These are phyloP conservation scores for Camponotus fellah DNA, from an alignment of 2,888 invertebrate species.

Conservation along the genomic window DNA sequence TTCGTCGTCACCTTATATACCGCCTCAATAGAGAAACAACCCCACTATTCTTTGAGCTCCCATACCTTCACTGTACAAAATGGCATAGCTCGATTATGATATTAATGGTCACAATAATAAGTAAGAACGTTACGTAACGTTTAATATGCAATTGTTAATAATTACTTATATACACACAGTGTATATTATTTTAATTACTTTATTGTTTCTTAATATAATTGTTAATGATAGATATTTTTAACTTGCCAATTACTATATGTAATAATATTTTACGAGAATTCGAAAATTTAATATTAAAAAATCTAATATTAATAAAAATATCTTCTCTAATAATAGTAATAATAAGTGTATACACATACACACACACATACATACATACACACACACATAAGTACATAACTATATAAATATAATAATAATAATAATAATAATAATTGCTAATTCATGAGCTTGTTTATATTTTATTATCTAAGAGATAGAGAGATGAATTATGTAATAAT, in stretches of 20 bases:
- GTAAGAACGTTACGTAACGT: constrained; percentile 55
- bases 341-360: too few relatives aligned
- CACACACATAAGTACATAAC: too few relatives aligned
- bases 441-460: background rate
- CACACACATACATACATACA: too few relatives aligned
- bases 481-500: too few relatives aligned
- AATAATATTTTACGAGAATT: background rate
- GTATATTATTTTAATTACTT: background rate
- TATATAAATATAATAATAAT: too few relatives aligned
- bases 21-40: constrained; percentile 48
- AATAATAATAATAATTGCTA: background rate
- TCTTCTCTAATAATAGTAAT: background rate
- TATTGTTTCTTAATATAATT: background rate
- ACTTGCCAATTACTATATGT: background rate
- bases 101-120: constrained; percentile 12
- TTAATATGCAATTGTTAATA: constrained; percentile 46
- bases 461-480: constrained; percentile 25
- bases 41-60: constrained; percentile 73
- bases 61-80: constrained; percentile 69
- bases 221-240: background rate
- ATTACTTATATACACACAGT: background rate
- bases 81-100: constrained; percentile 11
- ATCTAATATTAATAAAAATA: background rate
- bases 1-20: constrained; percentile 73
- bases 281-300: background rate